Base-by-base conservation (phyloP, 2,113 vertebrate genomes). In the Enhydra lutris region DNA sequence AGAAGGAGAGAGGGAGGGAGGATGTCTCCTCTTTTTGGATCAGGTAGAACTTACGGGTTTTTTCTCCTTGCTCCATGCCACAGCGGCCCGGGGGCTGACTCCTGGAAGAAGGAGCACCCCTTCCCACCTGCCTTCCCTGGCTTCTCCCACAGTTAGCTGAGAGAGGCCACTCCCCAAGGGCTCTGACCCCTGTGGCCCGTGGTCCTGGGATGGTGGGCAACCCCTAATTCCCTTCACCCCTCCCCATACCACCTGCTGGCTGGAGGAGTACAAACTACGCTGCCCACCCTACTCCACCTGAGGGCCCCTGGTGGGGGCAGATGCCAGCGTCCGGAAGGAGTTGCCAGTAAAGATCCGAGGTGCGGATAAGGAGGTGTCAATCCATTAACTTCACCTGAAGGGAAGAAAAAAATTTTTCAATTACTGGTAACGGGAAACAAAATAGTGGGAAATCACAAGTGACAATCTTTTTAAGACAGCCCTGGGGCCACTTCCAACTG, bases 391-490 rank as follows among this genome's bases (percentile, higher is more conserved):
- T 98, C 91, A 98, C 86, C 71, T 63, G 0, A 96, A 97, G 89
- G 96, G 92, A 98, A 98, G 98, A 97, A 97, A 98, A 98, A 98
- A 89, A 96, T 95, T 98, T 98, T 98, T 98, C 99, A 99, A 98
- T 99, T 99, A 99, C 98, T 98, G 99, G 98, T 98, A 99, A 98
- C 92, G 80, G 82, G 98, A 98, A 99, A 98, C 98, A 98, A 99
- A 98, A 98, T 97, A 98, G 98, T 99, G 98, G 98, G 98, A 98
- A 99, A 98, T 98, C 97, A 87, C 83, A 98, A 98, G 98, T 97
- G 98, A 97, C 95, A 98, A 98, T 98, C 98, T 98, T 98, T 99
- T 98, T 98, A 98, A 96, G 97, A 98, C 96, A 98, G 98, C 98
- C 98, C 82, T 39, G 94, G 98, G 98, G 98, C 99, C 98, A 86